Evolutionary conservation across 1,140 invertebrate species (phyloP).

Genomic region (Nasonia longicornis): DNA sequence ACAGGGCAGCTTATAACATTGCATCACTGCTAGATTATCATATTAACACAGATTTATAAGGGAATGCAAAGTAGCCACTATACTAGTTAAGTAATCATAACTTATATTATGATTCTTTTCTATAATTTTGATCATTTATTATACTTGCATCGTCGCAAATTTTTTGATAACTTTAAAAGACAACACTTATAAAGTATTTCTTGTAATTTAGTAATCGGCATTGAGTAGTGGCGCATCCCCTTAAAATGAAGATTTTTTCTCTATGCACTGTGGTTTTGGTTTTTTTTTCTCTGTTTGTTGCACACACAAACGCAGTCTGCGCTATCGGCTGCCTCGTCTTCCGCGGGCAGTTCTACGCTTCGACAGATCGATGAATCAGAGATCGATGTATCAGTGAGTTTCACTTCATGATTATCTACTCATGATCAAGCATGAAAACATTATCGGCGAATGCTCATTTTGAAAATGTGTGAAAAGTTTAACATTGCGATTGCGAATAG

Average conservation of each 20-base stretch:
- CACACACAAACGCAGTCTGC: constrained; percentile 60
- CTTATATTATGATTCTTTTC: no score
- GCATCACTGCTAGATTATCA: constrained; percentile 56
- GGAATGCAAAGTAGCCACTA: constrained; percentile 7
- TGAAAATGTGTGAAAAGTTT: not conserved
- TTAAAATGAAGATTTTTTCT: constrained; percentile 31
- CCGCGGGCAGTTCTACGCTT: constrained; percentile 56
- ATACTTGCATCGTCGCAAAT: not conserved
- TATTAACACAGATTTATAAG: constrained; percentile 61
- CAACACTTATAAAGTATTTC: not conserved
- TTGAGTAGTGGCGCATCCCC: constrained; percentile 3
- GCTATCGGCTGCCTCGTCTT: constrained; percentile 59
- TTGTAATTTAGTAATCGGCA: not conserved
- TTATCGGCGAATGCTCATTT: not conserved
- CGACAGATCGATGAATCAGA: constrained; percentile 53
- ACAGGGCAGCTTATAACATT: constrained; percentile 57
- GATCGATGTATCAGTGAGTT: constrained; percentile 61
- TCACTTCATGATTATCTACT: constrained; percentile 36
- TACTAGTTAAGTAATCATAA: not conserved
- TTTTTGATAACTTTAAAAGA: not conserved
- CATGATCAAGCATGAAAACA: constrained; percentile 33
- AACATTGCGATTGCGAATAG: not conserved
- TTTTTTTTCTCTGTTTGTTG: constrained; percentile 61
- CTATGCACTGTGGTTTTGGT: constrained; percentile 66
- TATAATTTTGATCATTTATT: not conserved